Evolutionary conservation across 2,113 vertebrate genomes (phyloP).

Genomic region (Zapus hudsonius): DNA sequence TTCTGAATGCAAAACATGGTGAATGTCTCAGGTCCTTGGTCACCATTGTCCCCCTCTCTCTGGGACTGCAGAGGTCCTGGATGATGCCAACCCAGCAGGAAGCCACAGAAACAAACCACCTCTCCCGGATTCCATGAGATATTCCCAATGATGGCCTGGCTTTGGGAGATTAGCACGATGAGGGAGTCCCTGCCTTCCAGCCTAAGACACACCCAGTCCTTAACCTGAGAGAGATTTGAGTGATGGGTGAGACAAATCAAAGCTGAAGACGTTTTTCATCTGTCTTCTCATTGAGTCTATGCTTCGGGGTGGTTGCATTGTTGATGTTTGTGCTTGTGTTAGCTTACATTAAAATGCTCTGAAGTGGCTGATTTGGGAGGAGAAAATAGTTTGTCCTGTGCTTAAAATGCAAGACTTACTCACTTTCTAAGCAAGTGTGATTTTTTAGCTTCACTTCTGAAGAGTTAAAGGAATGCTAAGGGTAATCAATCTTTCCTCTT

Average conservation of each 20-base stretch:
- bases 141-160: not conserved
- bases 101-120: slow-evolving; percentile 73
- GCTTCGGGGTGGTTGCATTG: slow-evolving; percentile 59
- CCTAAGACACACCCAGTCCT: slow-evolving; percentile 77
- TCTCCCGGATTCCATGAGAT: slow-evolving; percentile 55
- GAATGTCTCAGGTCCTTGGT: slow-evolving; percentile 84
- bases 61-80: slow-evolving; percentile 65
- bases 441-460: slow-evolving; percentile 58
- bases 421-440: slow-evolving; percentile 49
- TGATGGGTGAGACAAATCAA: slow-evolving; percentile 22
- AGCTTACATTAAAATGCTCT: slow-evolving; percentile 40
- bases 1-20: slow-evolving; percentile 78
- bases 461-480: slow-evolving; percentile 70
- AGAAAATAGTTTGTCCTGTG: slow-evolving; percentile 18
- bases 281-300: slow-evolving; percentile 70
- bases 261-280: slow-evolving; percentile 72
- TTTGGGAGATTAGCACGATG: not conserved
- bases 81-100: slow-evolving; percentile 75
- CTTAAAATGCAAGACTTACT: slow-evolving; percentile 14
- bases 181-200: not conserved
- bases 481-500: slow-evolving; percentile 78
- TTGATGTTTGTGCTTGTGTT: slow-evolving; percentile 3
- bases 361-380: not conserved
- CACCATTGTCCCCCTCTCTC: slow-evolving; percentile 77
- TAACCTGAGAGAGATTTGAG: slow-evolving; percentile 68